Evolutionary conservation across 1,140 invertebrate species (phyloP).

Genomic region (Batillaria attramentaria): DNA sequence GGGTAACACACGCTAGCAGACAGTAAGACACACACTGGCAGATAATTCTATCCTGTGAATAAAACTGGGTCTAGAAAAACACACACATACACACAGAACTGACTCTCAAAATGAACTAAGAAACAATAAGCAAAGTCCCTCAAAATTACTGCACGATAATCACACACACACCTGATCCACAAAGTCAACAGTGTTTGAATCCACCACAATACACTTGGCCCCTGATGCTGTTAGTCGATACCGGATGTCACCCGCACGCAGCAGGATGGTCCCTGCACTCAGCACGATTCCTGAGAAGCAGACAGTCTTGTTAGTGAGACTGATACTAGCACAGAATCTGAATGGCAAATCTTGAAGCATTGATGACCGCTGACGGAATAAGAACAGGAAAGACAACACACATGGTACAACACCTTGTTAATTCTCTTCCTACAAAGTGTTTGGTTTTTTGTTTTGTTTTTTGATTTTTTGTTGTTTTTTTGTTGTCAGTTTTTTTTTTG

Average conservation of each 20-base stretch:
- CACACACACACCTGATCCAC: slow-evolving; percentile 18
- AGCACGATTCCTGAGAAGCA: slow-evolving; percentile 61
- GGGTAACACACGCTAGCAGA: too few relatives aligned
- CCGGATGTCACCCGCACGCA: slow-evolving; percentile 47
- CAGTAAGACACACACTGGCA: too few relatives aligned
- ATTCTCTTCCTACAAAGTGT: background rate
- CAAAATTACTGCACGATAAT: too few relatives aligned
- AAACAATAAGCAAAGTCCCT: background rate
- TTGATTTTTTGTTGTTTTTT: too few relatives aligned
- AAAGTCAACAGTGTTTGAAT: background rate
- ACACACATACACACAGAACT: too few relatives aligned
- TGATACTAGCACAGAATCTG: background rate
- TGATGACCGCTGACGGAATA: background rate
- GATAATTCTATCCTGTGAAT: too few relatives aligned
- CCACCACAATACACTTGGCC: slow-evolving; percentile 36
- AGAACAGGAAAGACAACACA: background rate
- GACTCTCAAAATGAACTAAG: slow-evolving; percentile 8
- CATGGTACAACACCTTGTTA: background rate
- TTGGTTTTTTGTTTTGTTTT: too few relatives aligned
- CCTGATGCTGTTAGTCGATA: slow-evolving; percentile 29
- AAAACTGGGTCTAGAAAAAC: too few relatives aligned
- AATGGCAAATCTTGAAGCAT: too few relatives aligned
- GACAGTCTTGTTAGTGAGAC: background rate
- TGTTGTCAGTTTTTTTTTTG: too few relatives aligned
- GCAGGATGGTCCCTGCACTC: slow-evolving; percentile 63